These are phyloP conservation scores for Brachionus plicatilis DNA, from an alignment of 1,140 invertebrate genomes.

Conservation along the genomic window DNA sequence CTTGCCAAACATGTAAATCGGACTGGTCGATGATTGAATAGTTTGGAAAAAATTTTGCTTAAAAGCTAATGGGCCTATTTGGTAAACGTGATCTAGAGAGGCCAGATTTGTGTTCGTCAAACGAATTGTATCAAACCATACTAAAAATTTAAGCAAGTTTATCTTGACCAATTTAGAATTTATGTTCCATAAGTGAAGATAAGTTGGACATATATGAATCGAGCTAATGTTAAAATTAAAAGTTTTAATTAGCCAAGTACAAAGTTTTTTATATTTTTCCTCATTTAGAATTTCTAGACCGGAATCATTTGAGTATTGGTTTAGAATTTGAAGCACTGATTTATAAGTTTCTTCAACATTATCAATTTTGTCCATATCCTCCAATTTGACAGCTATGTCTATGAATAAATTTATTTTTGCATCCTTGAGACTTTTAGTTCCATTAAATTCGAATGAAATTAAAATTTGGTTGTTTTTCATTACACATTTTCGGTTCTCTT, in stretches of 20 bases:
- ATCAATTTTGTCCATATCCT: neutral
- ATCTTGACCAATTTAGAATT: neutral
- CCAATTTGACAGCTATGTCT: constrained; percentile 6
- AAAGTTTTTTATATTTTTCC: neutral
- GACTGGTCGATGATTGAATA: neutral
- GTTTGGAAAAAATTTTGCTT: constrained; percentile 15
- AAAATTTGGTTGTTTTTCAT: constrained; percentile 26
- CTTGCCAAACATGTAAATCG: neutral
- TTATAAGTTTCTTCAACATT: neutral
- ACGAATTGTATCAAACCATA: constrained; percentile 2
- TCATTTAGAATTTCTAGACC: neutral
- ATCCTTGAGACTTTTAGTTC: neutral
- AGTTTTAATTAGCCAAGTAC: neutral
- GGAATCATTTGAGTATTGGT: neutral
- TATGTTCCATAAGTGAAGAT: constrained; percentile 6
- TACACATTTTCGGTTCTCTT: neutral
- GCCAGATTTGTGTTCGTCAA: neutral
- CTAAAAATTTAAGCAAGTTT: neutral
- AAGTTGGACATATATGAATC: neutral
- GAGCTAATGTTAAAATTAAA: constrained; percentile 11
- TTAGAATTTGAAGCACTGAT: neutral
- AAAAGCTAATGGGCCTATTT: neutral
- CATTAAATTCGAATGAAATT: neutral
- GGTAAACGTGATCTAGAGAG: neutral
- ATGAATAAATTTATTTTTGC: neutral